These are phyloP conservation scores for Hemistola chrysoprasaria DNA, from an alignment of 2,888 invertebrate species.

Conservation along the genomic window DNA sequence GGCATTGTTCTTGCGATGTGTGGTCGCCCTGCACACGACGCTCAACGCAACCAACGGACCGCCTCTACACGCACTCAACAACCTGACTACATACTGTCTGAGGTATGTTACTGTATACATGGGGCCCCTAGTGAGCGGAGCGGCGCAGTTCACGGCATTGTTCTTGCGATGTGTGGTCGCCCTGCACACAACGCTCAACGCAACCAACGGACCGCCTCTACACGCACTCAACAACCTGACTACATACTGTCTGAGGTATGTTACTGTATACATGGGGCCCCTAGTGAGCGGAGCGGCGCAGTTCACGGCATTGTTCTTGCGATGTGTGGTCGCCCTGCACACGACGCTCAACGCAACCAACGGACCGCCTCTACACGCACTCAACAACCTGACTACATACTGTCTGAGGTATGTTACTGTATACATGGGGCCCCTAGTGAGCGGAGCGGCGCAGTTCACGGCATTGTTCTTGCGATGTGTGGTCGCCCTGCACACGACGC, in stretches of 20 bases:
- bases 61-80: conserved; percentile 66
- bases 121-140: conserved; percentile 89
- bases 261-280: conserved; percentile 84
- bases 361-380: conserved; percentile 58
- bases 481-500: conserved; percentile 78
- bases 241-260: conserved; percentile 82
- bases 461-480: conserved; percentile 83
- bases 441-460: conserved; percentile 86
- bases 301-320: conserved; percentile 63
- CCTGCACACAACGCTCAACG: conserved; percentile 71
- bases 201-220: conserved; percentile 44
- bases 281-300: conserved; percentile 90
- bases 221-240: conserved; percentile 78
- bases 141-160: conserved; percentile 79
- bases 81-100: conserved; percentile 83
- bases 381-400: conserved; percentile 80
- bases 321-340: conserved; percentile 84
- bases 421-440: conserved; percentile 88
- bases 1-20: conserved; percentile 88
- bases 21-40: conserved; percentile 80
- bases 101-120: conserved; percentile 77
- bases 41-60: conserved; percentile 51
- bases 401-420: conserved; percentile 72
- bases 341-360: conserved; percentile 60
- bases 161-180: conserved; percentile 85